phyloP scores from a whole-genome alignment of 2,113 vertebrate species.

The Paracanthobrama guichenoti region DNA sequence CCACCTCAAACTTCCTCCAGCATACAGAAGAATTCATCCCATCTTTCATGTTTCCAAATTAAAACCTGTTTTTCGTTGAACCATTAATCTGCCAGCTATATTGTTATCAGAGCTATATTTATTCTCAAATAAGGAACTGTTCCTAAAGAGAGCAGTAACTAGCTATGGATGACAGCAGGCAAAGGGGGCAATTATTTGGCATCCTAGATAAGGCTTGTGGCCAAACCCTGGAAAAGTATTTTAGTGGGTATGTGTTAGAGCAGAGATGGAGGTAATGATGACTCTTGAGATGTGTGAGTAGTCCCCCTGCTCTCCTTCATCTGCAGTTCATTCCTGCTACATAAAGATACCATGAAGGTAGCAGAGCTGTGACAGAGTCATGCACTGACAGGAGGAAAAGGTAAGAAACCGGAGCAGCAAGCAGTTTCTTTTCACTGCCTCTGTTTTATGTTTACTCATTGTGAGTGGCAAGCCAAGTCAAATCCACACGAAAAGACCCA shows the following conservation, averaged over 20 bases:
- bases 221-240: background rate
- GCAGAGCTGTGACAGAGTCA: conserved; percentile 21
- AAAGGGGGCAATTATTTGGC: conserved; percentile 14
- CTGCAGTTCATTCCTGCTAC: conserved; percentile 16
- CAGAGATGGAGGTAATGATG: conserved; percentile 32
- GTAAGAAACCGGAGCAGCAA: conserved; percentile 5
- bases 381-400: conserved; percentile 26
- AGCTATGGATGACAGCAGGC: background rate
- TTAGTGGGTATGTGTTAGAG: background rate
- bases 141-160: background rate
- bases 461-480: conserved; percentile 43
- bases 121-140: background rate
- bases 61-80: too few species aligned
- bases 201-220: background rate
- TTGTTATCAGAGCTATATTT: background rate
- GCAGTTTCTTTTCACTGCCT: conserved; percentile 28
- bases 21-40: too few species aligned
- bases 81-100: too few species aligned
- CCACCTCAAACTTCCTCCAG: too few species aligned
- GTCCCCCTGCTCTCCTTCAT: conserved; percentile 8
- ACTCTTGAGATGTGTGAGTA: conserved; percentile 36
- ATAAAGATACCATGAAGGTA: conserved; percentile 10
- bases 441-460: conserved; percentile 24
- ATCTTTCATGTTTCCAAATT: too few species aligned
- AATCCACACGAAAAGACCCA: conserved; percentile 35